Evolutionary conservation across 2,113 vertebrate species (phyloP), one percentile per base, ranked within the genome.

Genomic region (Tor tambroides): DNA sequence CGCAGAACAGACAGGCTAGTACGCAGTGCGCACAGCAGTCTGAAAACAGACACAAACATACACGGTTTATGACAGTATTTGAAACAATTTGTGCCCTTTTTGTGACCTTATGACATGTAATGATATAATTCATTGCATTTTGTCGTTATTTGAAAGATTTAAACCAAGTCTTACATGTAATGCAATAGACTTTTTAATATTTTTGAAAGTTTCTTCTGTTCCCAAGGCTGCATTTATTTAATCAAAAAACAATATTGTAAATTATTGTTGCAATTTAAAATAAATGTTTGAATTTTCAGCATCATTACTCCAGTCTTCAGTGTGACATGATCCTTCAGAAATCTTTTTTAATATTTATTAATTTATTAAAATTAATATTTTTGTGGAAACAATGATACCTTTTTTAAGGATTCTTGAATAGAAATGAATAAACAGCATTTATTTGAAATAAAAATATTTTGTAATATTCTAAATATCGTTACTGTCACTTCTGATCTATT

Each of bases 1-100:
- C 94, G 10, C 96, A 96, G 92, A 95, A 96, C 6, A 96, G 94
- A 87, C 95, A 95, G 72, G 94, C 95, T 61, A 96, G 94, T 77
- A 96, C 87, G 77, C 96, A 96, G 88, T 95, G 95, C 0, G 90
- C 91, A 14, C 96, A 96, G 82, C 95, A 93, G 88, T 96, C 96
- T 96, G 92, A 43, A 51, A 6, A 78, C 74, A 76, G 5, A 0
- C 74, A 77, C 11, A 28, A 15, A 9, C 43, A 1, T 4, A 28
- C 41, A 10, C 0, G 32, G 28, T 32, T 32, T 19, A 30, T 30
- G 5, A 15, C 30, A 1, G 26, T 17, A 4, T 30, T 7, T 32
- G 14, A 35, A 35, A 69, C 28, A 19, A 69, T 35, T 9, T 9
- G 43, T 46, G 43, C 43, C 41, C 41, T 43, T 43, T 43, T 43